A percentile compares a stretch with the other conserved stretches of the same genome.
These are phyloP conservation scores for Ceyx margarethae DNA, from an alignment of 2,113 vertebrate genomes.

Conservation along the genomic window DNA sequence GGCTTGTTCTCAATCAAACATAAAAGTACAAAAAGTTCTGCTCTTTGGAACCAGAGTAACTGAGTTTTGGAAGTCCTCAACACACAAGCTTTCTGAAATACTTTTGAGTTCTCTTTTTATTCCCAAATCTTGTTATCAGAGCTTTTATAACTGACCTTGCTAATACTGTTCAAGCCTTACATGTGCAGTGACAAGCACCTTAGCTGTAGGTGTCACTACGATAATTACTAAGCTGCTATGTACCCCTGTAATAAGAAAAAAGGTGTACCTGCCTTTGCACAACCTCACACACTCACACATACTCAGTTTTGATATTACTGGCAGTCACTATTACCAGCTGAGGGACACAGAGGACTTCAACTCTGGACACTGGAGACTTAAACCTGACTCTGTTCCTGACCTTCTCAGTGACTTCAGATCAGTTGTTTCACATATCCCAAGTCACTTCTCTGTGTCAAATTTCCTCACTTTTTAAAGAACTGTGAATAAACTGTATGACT, in stretches of 20 bases:
- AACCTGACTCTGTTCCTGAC: background rate
- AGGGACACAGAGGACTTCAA: background rate
- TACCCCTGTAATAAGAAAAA: background rate
- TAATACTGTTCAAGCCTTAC: background rate
- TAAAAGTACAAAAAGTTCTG: background rate
- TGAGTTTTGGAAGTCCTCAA: background rate
- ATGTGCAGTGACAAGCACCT: background rate
- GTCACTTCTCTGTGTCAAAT: background rate
- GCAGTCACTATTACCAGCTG: background rate
- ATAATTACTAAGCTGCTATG: background rate
- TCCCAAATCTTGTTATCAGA: background rate
- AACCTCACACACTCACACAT: background rate
- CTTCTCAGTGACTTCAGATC: background rate
- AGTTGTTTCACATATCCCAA: background rate
- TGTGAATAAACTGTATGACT: background rate
- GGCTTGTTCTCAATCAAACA: background rate
- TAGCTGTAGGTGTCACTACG: background rate
- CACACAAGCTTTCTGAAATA: background rate
- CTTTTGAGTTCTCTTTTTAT: background rate
- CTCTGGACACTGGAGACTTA: constrained; percentile 6
- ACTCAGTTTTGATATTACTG: background rate
- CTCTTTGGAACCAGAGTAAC: background rate
- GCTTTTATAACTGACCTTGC: background rate
- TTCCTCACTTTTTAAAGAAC: background rate
- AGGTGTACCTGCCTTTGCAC: background rate